Conservation (phyloP, 2,797 vertebrate genomes). For the Chrysolophus pictus region DNA sequence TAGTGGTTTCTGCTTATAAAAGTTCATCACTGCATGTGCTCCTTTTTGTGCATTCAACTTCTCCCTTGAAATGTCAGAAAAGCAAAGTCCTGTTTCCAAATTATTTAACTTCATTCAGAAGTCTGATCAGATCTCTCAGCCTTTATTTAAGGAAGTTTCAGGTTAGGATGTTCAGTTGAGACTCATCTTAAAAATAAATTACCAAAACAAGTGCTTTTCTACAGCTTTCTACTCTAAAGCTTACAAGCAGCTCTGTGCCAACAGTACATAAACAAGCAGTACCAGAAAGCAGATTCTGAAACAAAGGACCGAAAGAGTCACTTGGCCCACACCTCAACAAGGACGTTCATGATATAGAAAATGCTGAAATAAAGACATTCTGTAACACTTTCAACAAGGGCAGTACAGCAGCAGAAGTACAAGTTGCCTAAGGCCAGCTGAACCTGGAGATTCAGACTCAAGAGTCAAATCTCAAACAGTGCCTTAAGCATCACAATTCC, state of each 20-base stretch:
- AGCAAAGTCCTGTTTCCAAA: neutral
- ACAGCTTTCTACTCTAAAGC: neutral
- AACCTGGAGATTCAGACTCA: neutral
- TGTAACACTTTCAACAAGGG: neutral
- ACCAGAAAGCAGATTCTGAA: neutral
- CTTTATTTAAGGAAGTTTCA: neutral
- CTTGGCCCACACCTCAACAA: neutral
- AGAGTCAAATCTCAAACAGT: neutral
- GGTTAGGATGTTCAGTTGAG: neutral
- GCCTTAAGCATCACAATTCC: neutral
- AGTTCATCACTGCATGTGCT: accelerated
- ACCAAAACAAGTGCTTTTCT: neutral
- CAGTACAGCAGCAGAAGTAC: neutral
- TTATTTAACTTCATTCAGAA: neutral
- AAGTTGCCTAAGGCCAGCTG: neutral
- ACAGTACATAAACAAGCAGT: neutral
- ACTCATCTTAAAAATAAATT: neutral
- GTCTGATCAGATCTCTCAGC: neutral
- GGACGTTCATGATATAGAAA: neutral
- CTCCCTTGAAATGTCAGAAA: neutral
- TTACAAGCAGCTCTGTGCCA: accelerated
- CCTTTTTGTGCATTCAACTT: neutral
- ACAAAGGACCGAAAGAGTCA: neutral
- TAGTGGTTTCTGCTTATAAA: neutral
- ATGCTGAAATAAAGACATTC: neutral